Evolutionary conservation across 1,140 invertebrate genomes (phyloP), one percentile per base, ranked within the genome.

Genomic region (Temnothorax longispinosus): DNA sequence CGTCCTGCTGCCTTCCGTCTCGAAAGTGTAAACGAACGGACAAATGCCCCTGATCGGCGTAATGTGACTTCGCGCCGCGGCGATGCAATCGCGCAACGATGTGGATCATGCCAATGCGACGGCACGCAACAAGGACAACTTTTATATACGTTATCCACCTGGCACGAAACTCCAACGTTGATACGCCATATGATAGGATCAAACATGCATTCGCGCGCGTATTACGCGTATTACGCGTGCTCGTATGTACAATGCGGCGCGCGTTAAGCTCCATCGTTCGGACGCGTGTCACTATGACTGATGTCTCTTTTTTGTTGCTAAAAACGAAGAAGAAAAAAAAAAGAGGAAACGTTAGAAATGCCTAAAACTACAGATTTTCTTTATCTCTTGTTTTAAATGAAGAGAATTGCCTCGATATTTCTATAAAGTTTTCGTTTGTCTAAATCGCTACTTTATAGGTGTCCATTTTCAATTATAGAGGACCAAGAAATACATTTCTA

Each of bases 181-280:
- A 92, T 90, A 92, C 87, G 71, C 58, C 38, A 75, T 90, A 21
- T 89, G 87, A 92, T 91, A 89, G 86, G 88, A 91, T 91, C 89
- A 84, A 84, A 85, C 88, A 75, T 85, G 86, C 85, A 82, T 91
- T 88, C 86, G 88, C 87, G 77, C 84, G 81, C 78, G 60, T 75
- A 91, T 89, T 87, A 92, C 88, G 87, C 91, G 88, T 85, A 86
- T 85, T 81, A 27, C 27, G 27, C 27, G 27, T 27, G 90, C 84
- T 82, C 54, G 76, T 71, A 47, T 27, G 11, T 50, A 81, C 76
- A 89, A 89, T 86, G n/a, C n/a, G n/a, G n/a, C n/a, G 76, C 80
- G 81, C 44, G 87, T 89, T 91, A 78, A 82, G 41, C 80, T 72
- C 67, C 52, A 47, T 74, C 80, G 21, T 56, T 69, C 67, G 87